Evolutionary conservation across 2,888 invertebrate species (phyloP).

Genomic region (Leucophenga maculata): DNA sequence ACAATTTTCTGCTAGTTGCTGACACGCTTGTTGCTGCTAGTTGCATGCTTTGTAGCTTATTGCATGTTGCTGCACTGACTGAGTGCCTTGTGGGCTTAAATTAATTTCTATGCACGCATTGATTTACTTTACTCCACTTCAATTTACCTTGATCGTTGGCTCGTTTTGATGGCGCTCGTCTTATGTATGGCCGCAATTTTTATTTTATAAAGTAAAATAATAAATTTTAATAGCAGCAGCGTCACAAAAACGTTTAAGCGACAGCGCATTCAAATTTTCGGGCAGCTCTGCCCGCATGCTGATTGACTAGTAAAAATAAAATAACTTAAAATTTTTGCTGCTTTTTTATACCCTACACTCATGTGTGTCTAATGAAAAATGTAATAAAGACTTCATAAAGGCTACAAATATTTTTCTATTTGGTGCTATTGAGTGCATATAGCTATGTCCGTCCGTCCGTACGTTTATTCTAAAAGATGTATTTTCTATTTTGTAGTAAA

Average conservation of each 20-base stretch:
- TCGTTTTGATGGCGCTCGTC: slow-evolving; percentile 1
- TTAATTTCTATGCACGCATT: slow-evolving; percentile 1
- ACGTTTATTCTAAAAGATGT: too few species aligned
- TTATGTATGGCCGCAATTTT: slow-evolving; percentile 1
- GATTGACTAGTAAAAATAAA: too few species aligned
- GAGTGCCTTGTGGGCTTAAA: not conserved
- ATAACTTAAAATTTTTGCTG: too few species aligned
- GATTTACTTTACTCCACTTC: not conserved
- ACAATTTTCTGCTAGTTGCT: slow-evolving; percentile 3
- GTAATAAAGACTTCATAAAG: too few species aligned
- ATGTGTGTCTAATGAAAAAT: too few species aligned
- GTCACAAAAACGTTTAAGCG: not conserved
- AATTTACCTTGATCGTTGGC: slow-evolving; percentile 7
- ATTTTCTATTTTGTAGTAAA: too few species aligned
- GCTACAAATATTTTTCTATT: too few species aligned
- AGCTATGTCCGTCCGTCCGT: too few species aligned
- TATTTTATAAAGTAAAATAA: not conserved
- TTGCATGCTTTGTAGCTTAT: not conserved
- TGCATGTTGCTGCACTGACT: not conserved
- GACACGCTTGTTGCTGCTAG: slow-evolving; percentile 17
- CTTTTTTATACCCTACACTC: too few species aligned
- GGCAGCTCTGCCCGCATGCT: too few species aligned
- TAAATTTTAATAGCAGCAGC: slow-evolving; percentile 9
- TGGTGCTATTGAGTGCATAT: too few species aligned
- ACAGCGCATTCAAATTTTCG: too few species aligned